Percentiles rank a stretch among this genome's conserved stretches.
Conservation (phyloP, 2,797 vertebrate species). For the Pogoniulus pusillus region DNA sequence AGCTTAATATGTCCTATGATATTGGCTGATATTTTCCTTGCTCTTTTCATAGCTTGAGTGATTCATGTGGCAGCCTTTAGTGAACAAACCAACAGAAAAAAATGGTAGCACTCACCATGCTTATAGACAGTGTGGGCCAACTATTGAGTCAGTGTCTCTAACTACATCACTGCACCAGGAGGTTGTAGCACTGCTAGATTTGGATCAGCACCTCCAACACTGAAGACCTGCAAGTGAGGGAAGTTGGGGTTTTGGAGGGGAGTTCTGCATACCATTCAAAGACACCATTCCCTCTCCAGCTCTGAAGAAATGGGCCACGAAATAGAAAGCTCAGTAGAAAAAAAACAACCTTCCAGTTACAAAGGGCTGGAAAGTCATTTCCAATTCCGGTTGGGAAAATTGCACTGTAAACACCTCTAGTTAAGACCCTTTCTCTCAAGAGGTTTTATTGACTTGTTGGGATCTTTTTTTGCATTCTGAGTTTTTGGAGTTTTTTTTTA, state of each 20-base stretch:
- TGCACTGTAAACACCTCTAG: conserved; percentile 38
- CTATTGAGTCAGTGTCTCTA: conserved; percentile 21
- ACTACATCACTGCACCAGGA: conserved; percentile 24
- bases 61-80: conserved; percentile 47
- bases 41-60: conserved; percentile 45
- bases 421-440: conserved; percentile 29
- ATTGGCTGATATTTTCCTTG: conserved; percentile 64
- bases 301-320: not conserved
- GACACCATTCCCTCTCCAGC: conserved; percentile 1
- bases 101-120: conserved; percentile 47
- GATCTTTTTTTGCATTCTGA: conserved; percentile 6
- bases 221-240: conserved; percentile 5
- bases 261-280: not conserved
- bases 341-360: conserved; percentile 47
- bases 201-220: not conserved
- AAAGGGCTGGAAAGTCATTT: conserved; percentile 42
- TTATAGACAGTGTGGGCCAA: conserved; percentile 45
- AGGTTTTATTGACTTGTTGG: not conserved
- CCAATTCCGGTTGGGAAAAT: conserved; percentile 48
- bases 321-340: conserved; percentile 50
- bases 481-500: not conserved
- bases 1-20: conserved; percentile 53
- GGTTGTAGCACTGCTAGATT: not conserved
- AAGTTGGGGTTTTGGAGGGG: not conserved
- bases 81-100: conserved; percentile 50